A percentile compares a stretch with the other conserved stretches of the same genome.
These are phyloP conservation scores for Psophia crepitans DNA, from an alignment of 2,113 vertebrate species.

Conservation along the genomic window DNA sequence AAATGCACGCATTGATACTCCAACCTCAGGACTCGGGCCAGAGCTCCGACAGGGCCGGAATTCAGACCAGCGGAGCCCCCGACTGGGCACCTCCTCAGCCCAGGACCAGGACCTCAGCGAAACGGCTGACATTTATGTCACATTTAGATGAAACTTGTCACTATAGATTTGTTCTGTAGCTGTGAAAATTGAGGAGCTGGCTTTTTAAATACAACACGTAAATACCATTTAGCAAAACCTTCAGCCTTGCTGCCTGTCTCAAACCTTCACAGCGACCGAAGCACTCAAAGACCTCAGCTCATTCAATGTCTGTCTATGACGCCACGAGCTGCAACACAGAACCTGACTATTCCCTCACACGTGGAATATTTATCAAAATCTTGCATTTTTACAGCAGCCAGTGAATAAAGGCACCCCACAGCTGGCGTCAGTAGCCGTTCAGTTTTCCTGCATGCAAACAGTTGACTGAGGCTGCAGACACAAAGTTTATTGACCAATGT, in stretches of 20 bases:
- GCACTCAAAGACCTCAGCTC: background rate
- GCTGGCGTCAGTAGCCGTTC: fast-evolving
- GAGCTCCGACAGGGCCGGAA: background rate
- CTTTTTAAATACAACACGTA: background rate
- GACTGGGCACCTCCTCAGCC: background rate
- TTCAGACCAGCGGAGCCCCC: background rate
- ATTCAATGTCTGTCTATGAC: too few species aligned
- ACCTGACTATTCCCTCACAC: background rate
- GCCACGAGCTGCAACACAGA: fast-evolving
- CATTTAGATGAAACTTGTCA: too few species aligned
- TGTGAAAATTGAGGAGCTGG: background rate
- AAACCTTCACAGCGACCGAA: background rate
- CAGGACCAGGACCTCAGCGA: background rate
- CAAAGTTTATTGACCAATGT: background rate
- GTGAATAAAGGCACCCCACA: background rate
- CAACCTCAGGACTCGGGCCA: fast-evolving
- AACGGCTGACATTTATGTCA: background rate
- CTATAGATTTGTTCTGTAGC: background rate
- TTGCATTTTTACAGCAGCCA: background rate
- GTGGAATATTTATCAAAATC: fast-evolving
- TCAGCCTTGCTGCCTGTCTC: background rate
- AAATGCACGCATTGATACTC: background rate
- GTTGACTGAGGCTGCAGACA: background rate
- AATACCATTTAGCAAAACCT: fast-evolving
- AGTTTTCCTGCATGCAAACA: background rate